Conservation (phyloP, 2,888 invertebrate species). For the Drosophila mulleri region DNA sequence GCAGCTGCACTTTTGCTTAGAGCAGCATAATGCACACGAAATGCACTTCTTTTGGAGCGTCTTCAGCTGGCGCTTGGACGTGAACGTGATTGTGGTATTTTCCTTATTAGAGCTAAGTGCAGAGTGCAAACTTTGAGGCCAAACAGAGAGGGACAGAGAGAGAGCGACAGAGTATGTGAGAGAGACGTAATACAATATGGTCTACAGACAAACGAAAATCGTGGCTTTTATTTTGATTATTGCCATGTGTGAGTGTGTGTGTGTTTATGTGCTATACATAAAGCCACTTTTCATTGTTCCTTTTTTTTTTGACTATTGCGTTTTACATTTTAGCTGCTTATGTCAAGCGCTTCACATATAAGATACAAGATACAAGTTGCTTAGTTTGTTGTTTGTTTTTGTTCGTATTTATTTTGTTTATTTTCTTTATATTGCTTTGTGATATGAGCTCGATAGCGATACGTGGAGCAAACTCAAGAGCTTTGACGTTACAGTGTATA, state of each 20-base stretch:
- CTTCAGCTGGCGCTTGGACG: slow-evolving; percentile 32
- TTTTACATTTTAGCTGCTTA: slow-evolving; percentile 46
- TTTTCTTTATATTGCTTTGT: slow-evolving; percentile 31
- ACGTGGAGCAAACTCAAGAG: slow-evolving; percentile 83
- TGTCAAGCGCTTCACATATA: slow-evolving; percentile 28
- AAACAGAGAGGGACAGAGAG: slow-evolving; percentile 24
- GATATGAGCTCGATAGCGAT: slow-evolving; percentile 79
- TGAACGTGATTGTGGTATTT: slow-evolving; percentile 32
- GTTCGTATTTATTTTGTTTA: slow-evolving; percentile 13
- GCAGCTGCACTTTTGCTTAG: slow-evolving; percentile 63
- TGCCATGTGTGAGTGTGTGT: slow-evolving; percentile 34
- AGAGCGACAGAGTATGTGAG: not conserved
- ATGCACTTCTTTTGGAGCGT: slow-evolving; percentile 70
- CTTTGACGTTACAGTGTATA: slow-evolving; percentile 81
- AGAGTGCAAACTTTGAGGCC: slow-evolving; percentile 68
- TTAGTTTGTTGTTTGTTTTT: not conserved
- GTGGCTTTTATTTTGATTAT: slow-evolving; percentile 74
- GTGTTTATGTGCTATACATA: slow-evolving; percentile 33
- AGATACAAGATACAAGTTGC: slow-evolving; percentile 29
- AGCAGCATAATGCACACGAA: slow-evolving; percentile 60
- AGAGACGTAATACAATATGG: slow-evolving; percentile 18
- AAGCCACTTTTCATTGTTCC: slow-evolving; percentile 61
- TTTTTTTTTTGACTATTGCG: slow-evolving; percentile 59
- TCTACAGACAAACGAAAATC: slow-evolving; percentile 12
- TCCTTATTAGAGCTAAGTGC: slow-evolving; percentile 74